Conservation (phyloP, 1,140 invertebrate genomes). For the Archivesica marissinica region DNA sequence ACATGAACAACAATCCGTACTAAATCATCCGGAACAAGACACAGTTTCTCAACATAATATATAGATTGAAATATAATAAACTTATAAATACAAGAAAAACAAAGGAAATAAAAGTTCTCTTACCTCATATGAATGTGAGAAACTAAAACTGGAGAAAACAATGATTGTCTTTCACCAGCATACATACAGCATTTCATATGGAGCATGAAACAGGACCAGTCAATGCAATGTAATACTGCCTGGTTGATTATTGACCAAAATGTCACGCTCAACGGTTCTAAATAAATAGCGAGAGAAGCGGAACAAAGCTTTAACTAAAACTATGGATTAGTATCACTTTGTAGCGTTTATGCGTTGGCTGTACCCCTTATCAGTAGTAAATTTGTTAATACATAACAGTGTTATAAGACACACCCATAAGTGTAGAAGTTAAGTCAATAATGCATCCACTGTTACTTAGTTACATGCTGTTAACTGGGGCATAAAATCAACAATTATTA, state of each 20-base stretch:
- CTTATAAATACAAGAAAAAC: background rate
- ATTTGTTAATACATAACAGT: constrained; percentile 14
- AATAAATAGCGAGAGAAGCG: constrained; percentile 18
- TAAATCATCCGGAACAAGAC: no score
- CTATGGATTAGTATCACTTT: background rate
- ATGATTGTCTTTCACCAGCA: background rate
- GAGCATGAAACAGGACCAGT: constrained; percentile 47
- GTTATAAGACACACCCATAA: background rate
- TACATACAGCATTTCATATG: constrained; percentile 11
- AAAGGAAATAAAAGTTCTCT: background rate
- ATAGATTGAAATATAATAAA: background rate
- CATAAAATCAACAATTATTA: constrained; percentile 44
- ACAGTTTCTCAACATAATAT: no score
- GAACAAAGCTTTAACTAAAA: background rate
- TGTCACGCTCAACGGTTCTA: constrained; percentile 56
- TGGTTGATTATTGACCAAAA: constrained; percentile 53
- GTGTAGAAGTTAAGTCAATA: background rate
- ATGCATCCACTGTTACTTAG: background rate
- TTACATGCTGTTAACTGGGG: constrained; percentile 35
- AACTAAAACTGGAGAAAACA: background rate
- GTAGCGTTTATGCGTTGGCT: background rate
- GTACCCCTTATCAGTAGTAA: background rate
- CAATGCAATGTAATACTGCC: constrained; percentile 48
- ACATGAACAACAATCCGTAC: no score
- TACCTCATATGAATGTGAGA: no score